Base-by-base conservation (phyloP, 2,113 vertebrate species). In the Rhinopomastus cyanomelas region DNA sequence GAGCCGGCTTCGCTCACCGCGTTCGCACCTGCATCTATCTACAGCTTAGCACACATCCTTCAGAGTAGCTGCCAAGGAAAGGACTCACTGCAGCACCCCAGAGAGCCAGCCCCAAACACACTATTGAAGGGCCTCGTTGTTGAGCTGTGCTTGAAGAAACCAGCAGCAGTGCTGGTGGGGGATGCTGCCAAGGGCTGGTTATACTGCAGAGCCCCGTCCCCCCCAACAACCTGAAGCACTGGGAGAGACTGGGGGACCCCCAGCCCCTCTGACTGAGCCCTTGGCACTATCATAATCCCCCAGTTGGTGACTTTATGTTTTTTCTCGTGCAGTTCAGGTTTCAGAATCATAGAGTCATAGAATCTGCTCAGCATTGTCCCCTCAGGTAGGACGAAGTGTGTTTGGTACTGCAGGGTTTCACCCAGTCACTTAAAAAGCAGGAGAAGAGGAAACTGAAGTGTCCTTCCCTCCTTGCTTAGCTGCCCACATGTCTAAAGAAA, bases 161-260 rank as follows among this genome's bases (percentile, higher is more conserved):
- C 0, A 2, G 7, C 2, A 29, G 80, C 78, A 6, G 1, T 3
- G 6, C 16, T 1, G 64, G 2, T 0, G 39, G 53, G 62, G 55
- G 84, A 32, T 12, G 79, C 87, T 62, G 94, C n/a, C 3, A 0
- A 62, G 25, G 21, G 3, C 36, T 53, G 52, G 18, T 1, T 10
- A 26, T 1, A 2, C 5, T 6, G 79, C 55, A 39, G 61, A 52
- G 27, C 30, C 25, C 79, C 32, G 27, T 26, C 25, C 79, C 32
- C 20, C 6, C 55, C 39, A 42, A 11, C 39, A 42, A 42, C 11
- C 11, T 42, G 39, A 42, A 42, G 39, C 39, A 42, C 39, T 42
- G 39, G 39, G 39, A 42, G 11, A 42, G 39, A 42, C 39, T 42
- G 39, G 39, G 39, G 15, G 39, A 15, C 39, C 15, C 39, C 32